A percentile compares a stretch with the other conserved stretches of the same genome.
Conservation (phyloP, 2,797 vertebrate genomes). For the Phataginus tricuspis region DNA sequence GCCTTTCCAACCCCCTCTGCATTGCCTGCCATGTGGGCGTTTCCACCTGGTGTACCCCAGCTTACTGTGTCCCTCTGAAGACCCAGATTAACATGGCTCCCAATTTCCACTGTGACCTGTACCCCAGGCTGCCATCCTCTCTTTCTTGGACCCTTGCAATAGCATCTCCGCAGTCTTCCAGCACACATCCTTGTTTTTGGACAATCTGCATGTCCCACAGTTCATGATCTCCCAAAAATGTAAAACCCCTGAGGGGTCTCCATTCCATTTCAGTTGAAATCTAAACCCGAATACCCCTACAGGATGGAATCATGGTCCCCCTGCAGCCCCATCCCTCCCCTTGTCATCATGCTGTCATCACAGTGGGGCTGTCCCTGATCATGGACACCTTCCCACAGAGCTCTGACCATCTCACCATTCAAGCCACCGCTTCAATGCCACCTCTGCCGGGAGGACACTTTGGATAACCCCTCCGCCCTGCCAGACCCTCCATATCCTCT, state of each 20-base stretch:
- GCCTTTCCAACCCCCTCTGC: neutral
- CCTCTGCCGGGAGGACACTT: neutral
- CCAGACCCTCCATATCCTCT: neutral
- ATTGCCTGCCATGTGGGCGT: neutral
- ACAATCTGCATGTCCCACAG: neutral
- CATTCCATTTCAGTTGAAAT: neutral
- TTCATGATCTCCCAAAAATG: neutral
- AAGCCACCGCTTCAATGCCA: neutral
- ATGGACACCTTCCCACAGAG: neutral
- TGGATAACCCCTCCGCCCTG: neutral
- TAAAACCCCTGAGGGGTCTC: neutral
- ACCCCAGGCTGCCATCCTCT: no score
- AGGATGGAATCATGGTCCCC: neutral
- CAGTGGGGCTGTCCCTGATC: neutral
- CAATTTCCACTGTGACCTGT: neutral
- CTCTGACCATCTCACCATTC: neutral
- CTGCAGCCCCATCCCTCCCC: neutral
- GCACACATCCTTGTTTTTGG: neutral
- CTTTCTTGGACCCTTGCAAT: fast-evolving
- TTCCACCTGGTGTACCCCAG: neutral
- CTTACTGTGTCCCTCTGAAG: neutral
- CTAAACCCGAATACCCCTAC: neutral
- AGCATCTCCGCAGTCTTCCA: neutral
- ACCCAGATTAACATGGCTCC: neutral
- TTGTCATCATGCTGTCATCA: neutral